Conservation (phyloP, 2,888 invertebrate genomes). For the Cheilosia urbana region DNA sequence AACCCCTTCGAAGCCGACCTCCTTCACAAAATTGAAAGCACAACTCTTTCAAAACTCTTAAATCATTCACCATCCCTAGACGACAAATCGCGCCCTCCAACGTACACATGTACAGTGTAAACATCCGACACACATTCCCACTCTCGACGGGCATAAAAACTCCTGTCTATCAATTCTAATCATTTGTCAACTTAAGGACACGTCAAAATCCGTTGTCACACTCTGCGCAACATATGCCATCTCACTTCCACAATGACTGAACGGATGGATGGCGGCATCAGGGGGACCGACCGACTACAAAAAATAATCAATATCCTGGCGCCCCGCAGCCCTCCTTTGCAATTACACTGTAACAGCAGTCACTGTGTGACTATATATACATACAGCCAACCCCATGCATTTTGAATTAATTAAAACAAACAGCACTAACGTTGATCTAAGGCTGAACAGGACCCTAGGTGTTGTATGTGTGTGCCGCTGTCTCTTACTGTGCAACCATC, state of each 20-base stretch:
- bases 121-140: background rate
- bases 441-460: conserved; percentile 21
- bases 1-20: too few relatives aligned
- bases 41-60: background rate
- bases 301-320: conserved; percentile 55
- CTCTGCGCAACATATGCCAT: conserved; percentile 59
- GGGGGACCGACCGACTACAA: background rate
- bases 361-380: conserved; percentile 17
- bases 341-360: conserved; percentile 56
- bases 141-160: conserved; percentile 39
- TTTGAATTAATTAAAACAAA: conserved; percentile 76
- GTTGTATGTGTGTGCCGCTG: conserved; percentile 58
- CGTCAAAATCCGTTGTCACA: conserved; percentile 67
- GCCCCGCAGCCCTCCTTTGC: conserved; percentile 48
- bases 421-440: conserved; percentile 69
- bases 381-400: conserved; percentile 63
- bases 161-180: conserved; percentile 64
- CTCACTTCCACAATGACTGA: conserved; percentile 21
- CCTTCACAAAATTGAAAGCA: too few relatives aligned
- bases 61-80: conserved; percentile 48
- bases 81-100: conserved; percentile 4
- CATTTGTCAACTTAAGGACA: conserved; percentile 73
- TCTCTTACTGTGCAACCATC: conserved; percentile 27
- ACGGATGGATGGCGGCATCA: background rate
- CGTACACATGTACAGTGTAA: background rate